Evolutionary conservation across 2,113 vertebrate genomes (phyloP), one percentile per base, ranked within the genome.

Genomic region (Indicator maculatus): DNA sequence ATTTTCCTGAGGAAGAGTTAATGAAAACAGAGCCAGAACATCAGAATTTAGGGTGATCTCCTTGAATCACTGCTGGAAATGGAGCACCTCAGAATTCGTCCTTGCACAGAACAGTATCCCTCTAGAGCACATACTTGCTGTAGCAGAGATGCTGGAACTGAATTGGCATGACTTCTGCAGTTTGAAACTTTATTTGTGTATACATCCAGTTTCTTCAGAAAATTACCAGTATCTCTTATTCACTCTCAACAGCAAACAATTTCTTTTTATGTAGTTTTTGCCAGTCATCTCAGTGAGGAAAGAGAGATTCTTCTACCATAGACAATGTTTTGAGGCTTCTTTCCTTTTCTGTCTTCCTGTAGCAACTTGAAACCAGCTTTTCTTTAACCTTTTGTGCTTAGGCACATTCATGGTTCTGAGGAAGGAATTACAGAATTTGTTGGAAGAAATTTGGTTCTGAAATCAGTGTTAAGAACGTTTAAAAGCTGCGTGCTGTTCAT

Each of bases 361-460:
- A 89, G 70, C 63, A 93, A 87, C 94, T 92, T 74, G 72, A 97
- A 97, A 95, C 76, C 81, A 92, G 77, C 79, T 97, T 96, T 95
- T 79, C 94, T 93, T 94, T 81, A 96, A 83, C 8, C 2, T 83
- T 75, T 96, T 79, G 26, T 92, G 91, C 94, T 93, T 94, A 60
- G 76, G 69, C 95, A 86, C 55, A 5, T 95, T 92, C 69, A n/a
- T 93, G 44, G 85, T 97, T 89, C 87, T 83, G 86, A 91, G 83
- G 81, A 90, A 97, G 79, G 60, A 95, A 90, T 93, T 94, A 86
- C 77, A 85, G 96, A 81, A 95, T 97, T 97, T 84, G 85, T 94
- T 95, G 96, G 89, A 96, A 96, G 93, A 98, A 97, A 97, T 96
- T 94, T 95, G 93, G 63, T 90, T 96, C 97, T 90, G 91, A 97